phyloP scores from a whole-genome alignment of 2,888 invertebrate species.

The Microdon myrmicae region DNA sequence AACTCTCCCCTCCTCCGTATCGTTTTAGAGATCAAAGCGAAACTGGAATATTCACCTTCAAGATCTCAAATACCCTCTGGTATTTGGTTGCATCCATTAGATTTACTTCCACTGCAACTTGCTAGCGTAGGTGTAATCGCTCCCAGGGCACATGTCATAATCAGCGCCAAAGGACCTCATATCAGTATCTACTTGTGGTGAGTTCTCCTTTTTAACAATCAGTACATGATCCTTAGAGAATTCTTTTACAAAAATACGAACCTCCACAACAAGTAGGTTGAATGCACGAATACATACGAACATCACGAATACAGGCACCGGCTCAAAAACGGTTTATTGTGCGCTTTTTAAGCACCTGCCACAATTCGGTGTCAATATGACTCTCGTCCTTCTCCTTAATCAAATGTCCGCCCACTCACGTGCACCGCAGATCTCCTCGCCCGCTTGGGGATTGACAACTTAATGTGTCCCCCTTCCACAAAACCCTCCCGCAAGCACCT shows the following conservation, averaged over 20 bases:
- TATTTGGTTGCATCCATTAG: no score
- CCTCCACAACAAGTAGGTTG: not conserved
- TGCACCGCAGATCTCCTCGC: conserved; percentile 1
- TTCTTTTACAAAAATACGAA: no score
- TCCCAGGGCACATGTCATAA: no score
- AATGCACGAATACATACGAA: not conserved
- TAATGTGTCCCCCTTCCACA: conserved; percentile 22
- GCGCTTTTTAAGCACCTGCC: conserved; percentile 50
- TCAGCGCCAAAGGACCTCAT: no score
- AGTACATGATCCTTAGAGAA: conserved; percentile 11
- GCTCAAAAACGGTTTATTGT: conserved; percentile 38
- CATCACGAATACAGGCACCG: conserved; percentile 11
- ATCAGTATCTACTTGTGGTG: no score
- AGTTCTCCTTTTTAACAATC: no score
- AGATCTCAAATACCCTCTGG: no score
- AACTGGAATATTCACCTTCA: no score
- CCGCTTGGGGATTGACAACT: conserved; percentile 41
- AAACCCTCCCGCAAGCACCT: not conserved
- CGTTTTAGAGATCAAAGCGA: no score
- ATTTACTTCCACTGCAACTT: no score
- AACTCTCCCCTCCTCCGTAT: no score
- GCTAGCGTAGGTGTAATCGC: no score
- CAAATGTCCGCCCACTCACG: conserved; percentile 34
- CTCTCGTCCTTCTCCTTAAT: conserved; percentile 49
- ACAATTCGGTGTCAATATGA: conserved; percentile 52